Conservation (phyloP, 2,888 invertebrate species). For the Merodon equestris region DNA sequence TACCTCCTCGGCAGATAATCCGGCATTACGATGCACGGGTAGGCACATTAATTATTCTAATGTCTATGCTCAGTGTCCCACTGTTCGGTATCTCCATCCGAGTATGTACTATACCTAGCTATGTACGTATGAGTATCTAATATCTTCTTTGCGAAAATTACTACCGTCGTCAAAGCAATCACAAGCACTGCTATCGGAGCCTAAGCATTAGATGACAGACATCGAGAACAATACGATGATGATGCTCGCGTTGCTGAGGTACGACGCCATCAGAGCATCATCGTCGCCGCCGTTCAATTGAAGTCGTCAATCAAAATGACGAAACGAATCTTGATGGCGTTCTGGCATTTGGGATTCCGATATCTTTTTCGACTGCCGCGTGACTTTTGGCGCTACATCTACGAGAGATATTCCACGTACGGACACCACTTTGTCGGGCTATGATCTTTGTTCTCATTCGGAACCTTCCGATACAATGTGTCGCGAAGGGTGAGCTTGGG, state of each 20-base stretch:
- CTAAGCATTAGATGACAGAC: conserved; percentile 22
- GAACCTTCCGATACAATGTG: conserved; percentile 39
- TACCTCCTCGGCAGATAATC: conserved; percentile 49
- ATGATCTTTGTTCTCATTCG: conserved; percentile 64
- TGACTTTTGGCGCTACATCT: conserved; percentile 66
- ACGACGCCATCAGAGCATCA: conserved; percentile 17
- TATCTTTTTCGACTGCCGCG: conserved; percentile 66
- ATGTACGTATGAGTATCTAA: conserved; percentile 34
- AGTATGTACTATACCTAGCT: background rate
- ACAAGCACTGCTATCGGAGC: too few species aligned
- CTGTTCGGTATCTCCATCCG: background rate
- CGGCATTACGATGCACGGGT: conserved; percentile 41
- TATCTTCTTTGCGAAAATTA: conserved; percentile 56
- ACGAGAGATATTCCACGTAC: conserved; percentile 2
- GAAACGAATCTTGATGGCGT: conserved; percentile 67
- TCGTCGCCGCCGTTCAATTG: conserved; percentile 58
- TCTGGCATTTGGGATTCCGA: conserved; percentile 66
- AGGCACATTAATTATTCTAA: conserved; percentile 40
- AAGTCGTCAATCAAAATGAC: conserved; percentile 69
- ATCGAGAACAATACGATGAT: conserved; percentile 15
- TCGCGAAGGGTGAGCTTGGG: conserved; percentile 10
- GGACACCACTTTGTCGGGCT: conserved; percentile 61
- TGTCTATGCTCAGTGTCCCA: background rate
- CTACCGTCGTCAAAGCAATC: conserved; percentile 16
- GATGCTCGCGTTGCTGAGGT: conserved; percentile 5